Evolutionary conservation across 2,797 vertebrate species (phyloP), one percentile per base, ranked within the genome.

Genomic region (Manis pentadactyla): DNA sequence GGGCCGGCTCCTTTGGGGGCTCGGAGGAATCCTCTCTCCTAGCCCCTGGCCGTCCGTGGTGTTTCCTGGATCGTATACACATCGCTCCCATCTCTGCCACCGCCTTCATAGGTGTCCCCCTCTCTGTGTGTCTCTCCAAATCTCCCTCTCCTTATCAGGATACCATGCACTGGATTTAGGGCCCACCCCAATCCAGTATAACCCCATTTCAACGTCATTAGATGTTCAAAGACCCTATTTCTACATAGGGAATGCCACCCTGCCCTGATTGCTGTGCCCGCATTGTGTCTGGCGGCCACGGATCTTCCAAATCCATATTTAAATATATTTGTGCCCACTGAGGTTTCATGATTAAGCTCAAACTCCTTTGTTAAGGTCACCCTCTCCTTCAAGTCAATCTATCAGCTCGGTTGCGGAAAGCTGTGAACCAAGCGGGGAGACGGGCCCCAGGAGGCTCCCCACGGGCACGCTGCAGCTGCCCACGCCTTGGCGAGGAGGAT

Each of bases 401-500:
- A 59, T 92, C 75, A 66, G 74, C 51, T 63, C 61, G 92, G 69
- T 73, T 84, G 53, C 46, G 85, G 84, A 87, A 92, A 93, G 75
- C 69, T 89, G 77, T 87, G 82, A 84, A 29, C 15, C 25, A 81
- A 97, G 94, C 5, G 1, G 61, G 53, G 61, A 92, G 37, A 63
- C 27, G 55, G 49, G 53, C 29, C 11, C 2, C 18, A 25, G 78
- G 89, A 95, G 87, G 31, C 15, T 71, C 59, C 66, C 81, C 27
- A 78, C 97, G 88, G 96, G 94, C 27, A 15, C 78, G 86, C 82
- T 29, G 29, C 7, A 3, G 74, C 84, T 92, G 86, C 89, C 83
- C 88, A 94, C 0, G 0, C 66, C 69, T 69, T 90, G 94, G 90
- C 75, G 87, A 96, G 71, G 64, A 96, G 82, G 66, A 92, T 92